A percentile compares a stretch with the other conserved stretches of the same genome.
phyloP scores from a whole-genome alignment of 2,888 invertebrate genomes.

The Molorchus minor region DNA sequence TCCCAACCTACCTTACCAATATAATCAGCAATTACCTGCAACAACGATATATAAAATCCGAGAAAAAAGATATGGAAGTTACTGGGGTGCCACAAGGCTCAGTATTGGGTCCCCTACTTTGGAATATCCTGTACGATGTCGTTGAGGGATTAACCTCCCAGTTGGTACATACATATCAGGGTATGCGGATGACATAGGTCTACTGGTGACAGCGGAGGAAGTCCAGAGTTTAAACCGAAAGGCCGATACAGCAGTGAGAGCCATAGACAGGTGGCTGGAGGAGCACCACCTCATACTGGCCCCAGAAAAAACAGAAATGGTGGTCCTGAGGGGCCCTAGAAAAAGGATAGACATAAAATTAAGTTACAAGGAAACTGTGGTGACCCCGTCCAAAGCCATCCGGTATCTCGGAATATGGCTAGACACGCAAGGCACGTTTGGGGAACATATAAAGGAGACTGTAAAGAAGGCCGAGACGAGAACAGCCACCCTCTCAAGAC shows the following conservation, averaged over 20 bases:
- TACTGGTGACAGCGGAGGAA: neutral
- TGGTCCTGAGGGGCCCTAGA: slow-evolving; percentile 5
- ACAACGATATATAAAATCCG: neutral
- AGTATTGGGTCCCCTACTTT: slow-evolving; percentile 8
- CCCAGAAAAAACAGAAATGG: neutral
- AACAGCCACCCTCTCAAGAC: slow-evolving; percentile 28
- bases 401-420: slow-evolving; percentile 43
- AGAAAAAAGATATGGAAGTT: neutral
- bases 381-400: neutral
- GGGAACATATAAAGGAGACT: slow-evolving; percentile 31
- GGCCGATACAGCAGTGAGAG: neutral
- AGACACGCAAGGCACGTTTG: slow-evolving; percentile 33
- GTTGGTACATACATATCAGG: slow-evolving; percentile 1
- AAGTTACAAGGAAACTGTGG: neutral
- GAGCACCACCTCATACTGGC: neutral
- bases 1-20: neutral
- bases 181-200: slow-evolving; percentile 20
- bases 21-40: neutral
- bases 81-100: slow-evolving; percentile 20
- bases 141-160: neutral
- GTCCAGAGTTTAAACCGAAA: neutral
- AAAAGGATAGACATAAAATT: slow-evolving; percentile 5
- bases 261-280: neutral
- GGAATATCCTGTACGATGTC: slow-evolving; percentile 20
- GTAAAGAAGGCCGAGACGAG: slow-evolving; percentile 32